A percentile compares a stretch with the other conserved stretches of the same genome.
Evolutionary conservation across 2,113 vertebrate genomes (phyloP).

Genomic region (Gallinago paraguaiae): DNA sequence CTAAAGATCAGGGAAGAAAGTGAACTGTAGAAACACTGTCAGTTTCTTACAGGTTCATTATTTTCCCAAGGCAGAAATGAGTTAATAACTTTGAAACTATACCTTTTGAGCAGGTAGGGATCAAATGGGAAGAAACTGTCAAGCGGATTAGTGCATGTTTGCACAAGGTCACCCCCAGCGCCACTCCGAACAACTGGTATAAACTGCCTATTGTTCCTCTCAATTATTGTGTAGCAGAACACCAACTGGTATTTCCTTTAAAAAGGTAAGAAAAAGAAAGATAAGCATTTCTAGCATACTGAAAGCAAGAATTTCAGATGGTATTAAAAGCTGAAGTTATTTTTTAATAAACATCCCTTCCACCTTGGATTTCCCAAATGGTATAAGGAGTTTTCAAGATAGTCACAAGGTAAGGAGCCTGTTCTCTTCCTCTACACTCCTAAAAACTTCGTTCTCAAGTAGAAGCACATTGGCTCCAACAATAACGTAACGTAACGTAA

Average conservation of each 20-base stretch:
- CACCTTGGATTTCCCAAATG: not conserved
- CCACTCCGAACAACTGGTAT: slow-evolving; percentile 86
- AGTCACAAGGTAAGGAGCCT: not conserved
- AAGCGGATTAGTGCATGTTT: slow-evolving; percentile 88
- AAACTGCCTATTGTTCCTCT: slow-evolving; percentile 87
- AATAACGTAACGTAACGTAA: too few species aligned
- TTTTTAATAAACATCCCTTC: not conserved
- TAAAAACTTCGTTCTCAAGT: not conserved
- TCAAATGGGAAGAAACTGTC: slow-evolving; percentile 98
- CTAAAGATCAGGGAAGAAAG: not conserved
- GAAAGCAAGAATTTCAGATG: not conserved
- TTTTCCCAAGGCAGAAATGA: not conserved
- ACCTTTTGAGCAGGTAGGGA: slow-evolving; percentile 94
- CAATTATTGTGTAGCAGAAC: slow-evolving; percentile 97
- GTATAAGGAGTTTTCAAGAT: not conserved
- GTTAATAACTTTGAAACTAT: not conserved
- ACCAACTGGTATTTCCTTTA: slow-evolving; percentile 93
- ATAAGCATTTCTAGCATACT: not conserved
- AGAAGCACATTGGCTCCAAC: not conserved
- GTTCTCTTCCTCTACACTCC: not conserved
- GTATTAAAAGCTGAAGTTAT: not conserved
- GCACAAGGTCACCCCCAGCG: slow-evolving; percentile 78
- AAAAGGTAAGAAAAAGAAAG: not conserved
- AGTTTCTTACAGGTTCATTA: not conserved
- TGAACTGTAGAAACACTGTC: not conserved